A percentile compares a stretch with the other conserved stretches of the same genome.
phyloP scores from a whole-genome alignment of 1,140 invertebrate species.

The Andricus grossulariae region DNA sequence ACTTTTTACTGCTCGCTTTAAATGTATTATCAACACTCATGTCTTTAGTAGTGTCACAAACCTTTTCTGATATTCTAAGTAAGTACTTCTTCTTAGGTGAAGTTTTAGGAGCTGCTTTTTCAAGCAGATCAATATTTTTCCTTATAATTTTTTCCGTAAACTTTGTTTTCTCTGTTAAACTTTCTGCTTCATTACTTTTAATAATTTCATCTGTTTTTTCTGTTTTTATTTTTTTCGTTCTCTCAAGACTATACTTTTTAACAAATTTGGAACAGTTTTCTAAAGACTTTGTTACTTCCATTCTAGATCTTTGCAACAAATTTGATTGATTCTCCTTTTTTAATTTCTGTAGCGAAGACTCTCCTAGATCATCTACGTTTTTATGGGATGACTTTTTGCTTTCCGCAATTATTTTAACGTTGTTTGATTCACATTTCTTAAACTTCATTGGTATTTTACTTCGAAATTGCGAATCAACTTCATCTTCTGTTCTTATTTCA shows the following conservation, averaged over 20 bases:
- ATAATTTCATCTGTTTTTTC: conserved; percentile 38
- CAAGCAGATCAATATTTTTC: background rate
- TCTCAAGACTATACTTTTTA: conserved; percentile 61
- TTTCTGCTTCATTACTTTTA: conserved; percentile 33
- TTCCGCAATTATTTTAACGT: conserved; percentile 48
- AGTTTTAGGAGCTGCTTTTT: background rate
- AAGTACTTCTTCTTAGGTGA: background rate
- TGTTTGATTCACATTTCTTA: conserved; percentile 52
- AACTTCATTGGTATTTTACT: conserved; percentile 71
- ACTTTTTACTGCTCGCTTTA: conserved; percentile 27
- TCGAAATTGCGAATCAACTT: conserved; percentile 36
- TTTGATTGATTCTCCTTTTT: conserved; percentile 48
- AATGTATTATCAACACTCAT: conserved; percentile 32
- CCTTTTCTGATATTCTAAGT: background rate
- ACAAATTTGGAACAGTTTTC: conserved; percentile 53
- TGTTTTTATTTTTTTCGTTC: conserved; percentile 43
- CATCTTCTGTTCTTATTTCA: conserved; percentile 45
- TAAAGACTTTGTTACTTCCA: conserved; percentile 46
- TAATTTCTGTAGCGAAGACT: conserved; percentile 40
- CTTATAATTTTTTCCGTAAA: background rate
- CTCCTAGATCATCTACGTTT: background rate
- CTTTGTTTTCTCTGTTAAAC: background rate
- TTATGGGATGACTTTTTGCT: conserved; percentile 47
- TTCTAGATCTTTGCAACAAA: conserved; percentile 46
- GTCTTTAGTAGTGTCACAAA: too few species aligned